Evolutionary conservation across 2,888 invertebrate species (phyloP).

Genomic region (Imbricaverruca yamaguchii): DNA sequence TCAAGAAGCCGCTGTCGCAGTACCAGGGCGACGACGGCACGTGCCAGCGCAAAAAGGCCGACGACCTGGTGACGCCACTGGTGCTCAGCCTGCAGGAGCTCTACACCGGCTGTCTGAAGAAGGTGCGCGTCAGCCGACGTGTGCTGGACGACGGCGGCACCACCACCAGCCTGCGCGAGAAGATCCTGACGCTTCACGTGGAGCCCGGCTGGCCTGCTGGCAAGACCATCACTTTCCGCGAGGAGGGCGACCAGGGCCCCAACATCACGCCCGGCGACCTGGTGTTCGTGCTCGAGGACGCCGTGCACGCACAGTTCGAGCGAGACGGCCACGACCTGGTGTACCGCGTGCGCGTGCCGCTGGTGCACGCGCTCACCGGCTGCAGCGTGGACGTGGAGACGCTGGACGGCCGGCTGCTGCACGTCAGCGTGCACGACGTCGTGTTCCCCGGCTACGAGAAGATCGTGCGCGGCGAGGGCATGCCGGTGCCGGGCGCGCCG

Average conservation of each 20-base stretch:
- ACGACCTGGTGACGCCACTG: not conserved
- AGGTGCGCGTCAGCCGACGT: constrained; percentile 29
- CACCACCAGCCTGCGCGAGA: constrained; percentile 56
- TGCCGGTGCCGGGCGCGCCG: constrained; percentile 48
- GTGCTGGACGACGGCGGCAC: constrained; percentile 40
- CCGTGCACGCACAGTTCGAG: constrained; percentile 48
- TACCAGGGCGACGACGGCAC: not conserved
- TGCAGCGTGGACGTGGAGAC: constrained; percentile 57
- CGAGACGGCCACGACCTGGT: constrained; percentile 60
- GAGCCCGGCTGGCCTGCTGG: constrained; percentile 63
- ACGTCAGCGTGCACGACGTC: constrained; percentile 62
- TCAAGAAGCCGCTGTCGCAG: not conserved
- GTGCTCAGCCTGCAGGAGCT: constrained; percentile 9
- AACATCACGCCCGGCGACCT: constrained; percentile 54
- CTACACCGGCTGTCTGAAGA: constrained; percentile 34
- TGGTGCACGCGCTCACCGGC: constrained; percentile 65
- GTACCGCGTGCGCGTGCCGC: constrained; percentile 51
- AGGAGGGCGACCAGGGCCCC: constrained; percentile 70
- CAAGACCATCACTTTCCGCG: constrained; percentile 61
- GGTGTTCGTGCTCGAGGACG: constrained; percentile 33
- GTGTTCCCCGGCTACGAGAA: constrained; percentile 39
- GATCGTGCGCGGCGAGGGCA: constrained; percentile 58
- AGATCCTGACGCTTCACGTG: constrained; percentile 62
- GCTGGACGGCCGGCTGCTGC: constrained; percentile 59
- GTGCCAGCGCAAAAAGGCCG: constrained; percentile 45